A percentile compares a stretch with the other conserved stretches of the same genome.
Conservation (phyloP, 2,113 vertebrate genomes). For the Arvicanthis niloticus region DNA sequence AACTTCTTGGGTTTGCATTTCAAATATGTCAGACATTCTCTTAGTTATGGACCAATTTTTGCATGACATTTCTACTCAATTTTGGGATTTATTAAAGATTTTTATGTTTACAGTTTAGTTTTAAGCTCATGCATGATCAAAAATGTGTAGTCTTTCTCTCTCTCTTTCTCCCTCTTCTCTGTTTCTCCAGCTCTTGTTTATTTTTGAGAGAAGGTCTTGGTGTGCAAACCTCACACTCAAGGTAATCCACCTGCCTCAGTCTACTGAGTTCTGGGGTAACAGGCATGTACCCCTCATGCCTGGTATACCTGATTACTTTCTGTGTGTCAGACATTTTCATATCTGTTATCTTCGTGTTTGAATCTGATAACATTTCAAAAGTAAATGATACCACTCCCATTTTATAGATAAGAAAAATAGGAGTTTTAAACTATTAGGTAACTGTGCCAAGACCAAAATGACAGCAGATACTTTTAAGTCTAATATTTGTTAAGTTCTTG, state of each 20-base stretch:
- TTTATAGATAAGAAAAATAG: conserved; percentile 31
- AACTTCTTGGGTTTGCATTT: conserved; percentile 2
- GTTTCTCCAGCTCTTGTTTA: neutral
- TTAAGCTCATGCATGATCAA: neutral
- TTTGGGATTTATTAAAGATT: conserved; percentile 27
- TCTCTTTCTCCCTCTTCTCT: neutral
- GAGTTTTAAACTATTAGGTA: conserved; percentile 36
- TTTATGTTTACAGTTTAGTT: conserved; percentile 43
- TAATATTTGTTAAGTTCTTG: neutral
- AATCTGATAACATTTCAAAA: neutral
- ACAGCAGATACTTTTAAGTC: neutral
- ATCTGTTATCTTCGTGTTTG: conserved; percentile 35
- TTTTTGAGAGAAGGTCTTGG: neutral
- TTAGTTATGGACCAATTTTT: conserved; percentile 26
- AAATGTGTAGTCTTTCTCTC: neutral
- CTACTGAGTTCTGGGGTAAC: neutral
- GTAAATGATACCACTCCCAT: neutral
- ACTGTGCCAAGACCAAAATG: conserved; percentile 11
- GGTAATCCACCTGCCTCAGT: neutral
- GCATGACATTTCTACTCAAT: conserved; percentile 2
- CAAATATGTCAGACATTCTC: neutral
- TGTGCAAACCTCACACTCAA: neutral
- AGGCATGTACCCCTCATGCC: neutral
- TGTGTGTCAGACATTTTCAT: neutral
- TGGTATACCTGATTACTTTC: neutral